Evolutionary conservation across 92 coral and sea anemone species (phyloP), one percentile per base, ranked within the genome.

Genomic region (Zoanthus gigantus): DNA sequence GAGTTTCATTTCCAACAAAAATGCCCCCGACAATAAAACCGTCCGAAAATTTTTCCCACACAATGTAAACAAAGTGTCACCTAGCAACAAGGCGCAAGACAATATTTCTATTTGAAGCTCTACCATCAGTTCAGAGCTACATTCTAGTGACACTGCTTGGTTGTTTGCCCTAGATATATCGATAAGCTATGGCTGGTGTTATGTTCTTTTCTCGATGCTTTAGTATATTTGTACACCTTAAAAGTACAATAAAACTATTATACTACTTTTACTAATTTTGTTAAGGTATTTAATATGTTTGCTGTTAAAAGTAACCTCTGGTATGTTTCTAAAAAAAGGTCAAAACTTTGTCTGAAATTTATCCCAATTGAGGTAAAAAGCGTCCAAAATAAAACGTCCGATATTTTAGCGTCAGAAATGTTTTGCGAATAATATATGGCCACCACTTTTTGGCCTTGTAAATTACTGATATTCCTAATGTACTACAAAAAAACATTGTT

Each of bases 181-280:
- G 11, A 13, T 54, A 34, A 52, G 44, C 66, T 47, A 56, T 12
- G 84, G 34, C 66, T 78, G 72, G 60, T 28, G 42, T 23, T 68
- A 34, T 68, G 73, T 68, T 68, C 73, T 68, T 68, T 68, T 67
- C 42, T 67, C 9, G 42, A 28, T 68, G 32, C 45, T 10, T 72
- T 42, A 72, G 77, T 72, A 72, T 72, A 17, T 72, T 72, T 34
- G 77, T 72, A 72, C 18, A 72, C 77, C 77, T 72, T 72, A 72
- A 12, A 72, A 72, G 77, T 72, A 44, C 54, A 72, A 34, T 72
- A 72, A 72, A 42, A 50, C 77, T 72, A 23, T 23, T 23, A 23
- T 23, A 34, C 77, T 72, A 34, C 4, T 72, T 42, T 72, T 72
- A 72, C 77, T 18, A 14, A 10, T 54, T 54, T 54, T 54, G 60